Evolutionary conservation across 2,113 vertebrate species (phyloP), one percentile per base, ranked within the genome.

Genomic region (Probosciger aterrimus): DNA sequence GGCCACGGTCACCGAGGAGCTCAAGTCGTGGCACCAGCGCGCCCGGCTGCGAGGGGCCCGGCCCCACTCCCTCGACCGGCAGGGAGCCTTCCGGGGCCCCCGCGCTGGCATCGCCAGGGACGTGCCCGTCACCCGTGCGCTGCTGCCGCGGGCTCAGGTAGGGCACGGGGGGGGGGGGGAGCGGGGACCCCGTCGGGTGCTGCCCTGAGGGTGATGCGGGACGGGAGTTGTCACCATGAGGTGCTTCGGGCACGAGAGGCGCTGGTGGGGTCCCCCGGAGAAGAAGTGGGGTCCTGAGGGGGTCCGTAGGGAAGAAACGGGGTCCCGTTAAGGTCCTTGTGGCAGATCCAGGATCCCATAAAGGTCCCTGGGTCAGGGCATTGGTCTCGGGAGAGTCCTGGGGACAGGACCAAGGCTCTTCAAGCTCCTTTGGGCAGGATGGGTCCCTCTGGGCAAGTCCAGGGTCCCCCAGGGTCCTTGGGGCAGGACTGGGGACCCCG

Each of bases 51-150:
- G 94, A 44, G 83, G 93, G 8, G 41, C 80, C 14, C 93, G 94
- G 22, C 96, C 96, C 28, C 96, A 77, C 53, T 96, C 96, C 63
- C 94, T 96, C 0, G 93, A 96, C 53, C 57, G 94, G 13, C 94
- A 94, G 30, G 93, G 91, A 1, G 79, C 88, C 8, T 50, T 96
- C 33, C 65, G 44, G 23, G 90, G 64, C 39, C 55, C 65, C 27
- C 73, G 7, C 7, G 65, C 44, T 23, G 95, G 85, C 5, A 75
- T 19, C 41, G 3, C 23, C 85, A 53, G 60, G 73, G 90, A 96
- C 0, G 2, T 35, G 27, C 41, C 90, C 18, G 1, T 47, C 64
- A 5, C 41, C 69, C 50, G 5, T 5, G 85, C 82, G 31, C 31
- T 81, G 41, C 69, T 84, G 33, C 64, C 69, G 1, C 17, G 80